Evolutionary conservation across 1,140 invertebrate species (phyloP).

Genomic region (Tetramorium parvispinum): DNA sequence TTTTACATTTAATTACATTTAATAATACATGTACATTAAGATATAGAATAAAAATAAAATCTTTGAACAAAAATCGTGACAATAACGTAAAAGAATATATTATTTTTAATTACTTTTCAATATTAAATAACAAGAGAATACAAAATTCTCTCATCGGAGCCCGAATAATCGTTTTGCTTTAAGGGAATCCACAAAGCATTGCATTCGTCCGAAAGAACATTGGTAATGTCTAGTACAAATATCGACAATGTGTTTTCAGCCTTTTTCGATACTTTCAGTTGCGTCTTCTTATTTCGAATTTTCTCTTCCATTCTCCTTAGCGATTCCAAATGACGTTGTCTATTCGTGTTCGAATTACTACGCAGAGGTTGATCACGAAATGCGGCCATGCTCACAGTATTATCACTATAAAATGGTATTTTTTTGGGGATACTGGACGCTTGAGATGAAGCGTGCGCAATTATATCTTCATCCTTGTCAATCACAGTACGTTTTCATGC

Average conservation of each 20-base stretch:
- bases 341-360: conserved; percentile 84
- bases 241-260: conserved; percentile 89
- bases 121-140: conserved; percentile 93
- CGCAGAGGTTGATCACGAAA: conserved; percentile 86
- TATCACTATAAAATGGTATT: conserved; percentile 84
- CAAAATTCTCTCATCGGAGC: conserved; percentile 95
- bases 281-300: conserved; percentile 79
- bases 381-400: conserved; percentile 87
- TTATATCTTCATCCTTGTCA: conserved; percentile 91
- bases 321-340: conserved; percentile 88
- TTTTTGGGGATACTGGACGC: conserved; percentile 65
- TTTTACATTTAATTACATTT: no score
- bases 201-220: conserved; percentile 88
- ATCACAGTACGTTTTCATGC: conserved; percentile 78
- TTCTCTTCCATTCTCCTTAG: conserved; percentile 88
- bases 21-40: not conserved
- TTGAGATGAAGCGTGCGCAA: conserved; percentile 56
- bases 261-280: conserved; percentile 76
- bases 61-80: conserved; percentile 1
- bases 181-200: conserved; percentile 92
- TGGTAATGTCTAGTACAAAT: conserved; percentile 94
- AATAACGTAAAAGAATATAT: conserved; percentile 5
- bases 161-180: conserved; percentile 87
- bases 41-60: not conserved
- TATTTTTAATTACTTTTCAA: conserved; percentile 39